Evolutionary conservation across 2,797 vertebrate species (phyloP).

Genomic region (Chromobotia macracanthus): DNA sequence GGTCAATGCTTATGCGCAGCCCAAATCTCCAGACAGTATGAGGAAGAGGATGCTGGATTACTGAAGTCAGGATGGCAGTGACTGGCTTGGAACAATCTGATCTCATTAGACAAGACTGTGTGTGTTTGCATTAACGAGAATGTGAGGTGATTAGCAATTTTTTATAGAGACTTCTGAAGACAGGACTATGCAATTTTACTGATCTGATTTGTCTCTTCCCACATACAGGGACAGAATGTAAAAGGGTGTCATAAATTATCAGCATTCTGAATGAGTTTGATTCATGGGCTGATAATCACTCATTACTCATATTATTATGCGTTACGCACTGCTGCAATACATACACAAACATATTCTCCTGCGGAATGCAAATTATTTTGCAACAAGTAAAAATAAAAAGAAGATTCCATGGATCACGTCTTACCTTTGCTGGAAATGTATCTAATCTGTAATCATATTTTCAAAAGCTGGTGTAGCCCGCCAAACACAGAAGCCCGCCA

Average conservation of each 20-base stretch:
- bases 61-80: neutral
- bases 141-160: too few relatives aligned
- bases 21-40: neutral
- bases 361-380: neutral
- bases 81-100: too few relatives aligned
- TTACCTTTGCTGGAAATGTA: neutral
- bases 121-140: too few relatives aligned
- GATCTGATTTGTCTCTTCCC: too few relatives aligned
- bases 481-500: neutral
- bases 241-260: neutral
- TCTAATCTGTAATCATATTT: neutral
- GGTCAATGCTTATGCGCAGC: neutral
- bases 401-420: neutral
- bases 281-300: neutral
- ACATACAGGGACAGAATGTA: too few relatives aligned
- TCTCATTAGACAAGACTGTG: too few relatives aligned
- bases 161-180: too few relatives aligned
- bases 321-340: neutral
- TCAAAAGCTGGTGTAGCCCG: neutral
- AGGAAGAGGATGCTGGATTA: neutral
- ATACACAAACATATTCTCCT: neutral
- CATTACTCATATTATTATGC: neutral
- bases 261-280: neutral
- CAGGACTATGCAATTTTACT: too few relatives aligned
- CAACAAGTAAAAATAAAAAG: too few relatives aligned